Base-by-base conservation (phyloP, 1,140 invertebrate species). In the Trichonephila inaurata region DNA sequence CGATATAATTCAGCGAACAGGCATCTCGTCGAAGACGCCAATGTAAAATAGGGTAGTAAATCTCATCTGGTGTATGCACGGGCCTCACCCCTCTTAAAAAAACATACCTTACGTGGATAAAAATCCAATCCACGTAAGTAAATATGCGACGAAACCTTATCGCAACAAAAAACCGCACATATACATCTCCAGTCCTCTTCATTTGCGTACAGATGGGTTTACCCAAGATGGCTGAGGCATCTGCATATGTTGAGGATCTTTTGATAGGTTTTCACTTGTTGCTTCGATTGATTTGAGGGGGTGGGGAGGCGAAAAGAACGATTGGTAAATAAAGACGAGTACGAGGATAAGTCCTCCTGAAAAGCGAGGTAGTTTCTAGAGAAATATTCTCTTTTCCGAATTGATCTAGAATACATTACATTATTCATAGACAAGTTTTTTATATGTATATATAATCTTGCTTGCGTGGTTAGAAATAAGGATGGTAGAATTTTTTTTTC, bases 141-240 rank as follows among this genome's bases (percentile, higher is more conserved):
- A 89, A 89, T 89, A 89, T 72, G 44, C 88, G 66, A 51, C 62
- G 28, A 69, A 33, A 40, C 28, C n/a, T 33, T 12, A 40, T 33
- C 6, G 33, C 0, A 33, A 8, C 14, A 28, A 28, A 77, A 28
- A 77, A 6, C 18, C 33, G 7, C 51, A 51, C 7, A 51, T 1
- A 51, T 51, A 51, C 10, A 51, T 51, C 51, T 10, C 51, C 51
- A 51, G 51, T 1, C 33, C 8, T 72, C 88, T 51, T 91, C 89
- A 91, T 91, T 91, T 91, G 89, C 89, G 89, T 91, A 91, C 44
- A 91, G 89, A 91, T 91, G 89, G 89, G 10, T 81, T 81, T 89
- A 44, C 28, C 28, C 24, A 89, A 72, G 21, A 21, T 89, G 61
- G 40, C 7, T 3, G 21, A 8, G 69, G 7, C 51, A 91, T 91